Evolutionary conservation across 1,140 invertebrate species (phyloP).

Genomic region (Hylaeus anthracinus): DNA sequence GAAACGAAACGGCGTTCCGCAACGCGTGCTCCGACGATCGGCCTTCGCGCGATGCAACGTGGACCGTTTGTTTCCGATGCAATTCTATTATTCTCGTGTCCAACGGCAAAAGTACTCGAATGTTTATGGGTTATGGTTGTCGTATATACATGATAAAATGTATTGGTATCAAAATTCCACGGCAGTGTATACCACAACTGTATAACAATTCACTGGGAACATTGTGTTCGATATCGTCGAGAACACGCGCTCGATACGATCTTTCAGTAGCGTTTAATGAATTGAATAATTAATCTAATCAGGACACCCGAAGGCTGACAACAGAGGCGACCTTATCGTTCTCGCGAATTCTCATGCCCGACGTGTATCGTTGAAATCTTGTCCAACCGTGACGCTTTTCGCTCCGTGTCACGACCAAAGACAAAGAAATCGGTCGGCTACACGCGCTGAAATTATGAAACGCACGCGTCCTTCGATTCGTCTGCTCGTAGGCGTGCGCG

Average conservation of each 20-base stretch:
- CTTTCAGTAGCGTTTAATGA: constrained; percentile 16
- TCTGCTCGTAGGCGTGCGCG: constrained; percentile 3
- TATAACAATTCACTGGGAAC: constrained; percentile 16
- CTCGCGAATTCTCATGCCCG: constrained; percentile 14
- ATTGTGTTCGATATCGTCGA: constrained; percentile 47
- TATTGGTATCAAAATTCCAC: too few species aligned
- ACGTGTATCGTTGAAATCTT: constrained; percentile 28
- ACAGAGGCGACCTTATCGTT: constrained; percentile 9
- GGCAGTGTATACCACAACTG: background rate
- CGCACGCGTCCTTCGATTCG: constrained; percentile 28
- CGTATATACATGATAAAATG: too few species aligned
- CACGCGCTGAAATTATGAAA: constrained; percentile 40
- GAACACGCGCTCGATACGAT: constrained; percentile 38
- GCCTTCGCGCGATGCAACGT: constrained; percentile 59
- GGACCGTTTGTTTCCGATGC: constrained; percentile 57
- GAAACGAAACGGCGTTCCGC: constrained; percentile 59
- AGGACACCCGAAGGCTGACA: background rate
- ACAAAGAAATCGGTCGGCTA: constrained; percentile 42
- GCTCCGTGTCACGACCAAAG: constrained; percentile 44
- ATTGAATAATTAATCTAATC: constrained; percentile 45
- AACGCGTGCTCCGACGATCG: constrained; percentile 51
- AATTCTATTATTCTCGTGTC: constrained; percentile 36
- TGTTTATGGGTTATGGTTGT: too few species aligned
- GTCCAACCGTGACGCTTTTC: constrained; percentile 32
- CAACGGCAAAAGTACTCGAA: too few species aligned